phyloP scores from a whole-genome alignment of 2,113 vertebrate species.

The Gorsachius goisagi region DNA sequence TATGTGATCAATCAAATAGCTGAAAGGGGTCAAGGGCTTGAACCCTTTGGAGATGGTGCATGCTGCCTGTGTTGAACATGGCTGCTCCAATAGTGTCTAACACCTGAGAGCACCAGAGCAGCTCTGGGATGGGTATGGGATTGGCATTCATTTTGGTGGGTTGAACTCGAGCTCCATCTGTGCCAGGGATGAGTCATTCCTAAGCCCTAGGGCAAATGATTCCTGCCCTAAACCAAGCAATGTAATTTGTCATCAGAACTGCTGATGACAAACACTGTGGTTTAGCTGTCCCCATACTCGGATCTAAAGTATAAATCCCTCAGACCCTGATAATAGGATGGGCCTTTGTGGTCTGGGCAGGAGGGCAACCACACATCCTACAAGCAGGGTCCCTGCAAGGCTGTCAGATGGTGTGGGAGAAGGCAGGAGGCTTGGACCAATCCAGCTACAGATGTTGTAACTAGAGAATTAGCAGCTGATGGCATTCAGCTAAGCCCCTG shows the following conservation, averaged over 20 bases:
- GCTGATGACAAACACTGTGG: background rate
- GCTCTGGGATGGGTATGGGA: background rate
- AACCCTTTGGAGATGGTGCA: background rate
- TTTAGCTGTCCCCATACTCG: background rate
- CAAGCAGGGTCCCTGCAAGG: background rate
- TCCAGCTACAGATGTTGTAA: background rate
- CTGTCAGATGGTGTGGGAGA: background rate
- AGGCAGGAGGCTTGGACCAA: background rate
- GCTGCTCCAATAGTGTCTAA: background rate
- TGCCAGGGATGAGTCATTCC: background rate
- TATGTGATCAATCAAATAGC: background rate
- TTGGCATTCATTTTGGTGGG: background rate
- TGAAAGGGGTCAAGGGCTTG: background rate
- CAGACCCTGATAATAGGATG: background rate
- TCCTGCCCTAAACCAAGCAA: background rate
- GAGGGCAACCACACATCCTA: background rate
- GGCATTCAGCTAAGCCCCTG: background rate
- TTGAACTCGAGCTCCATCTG: background rate
- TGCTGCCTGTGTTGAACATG: background rate
- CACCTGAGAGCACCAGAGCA: background rate
- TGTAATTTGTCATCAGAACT: background rate
- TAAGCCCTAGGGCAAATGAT: background rate
- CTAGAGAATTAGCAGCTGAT: background rate
- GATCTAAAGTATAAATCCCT: background rate
- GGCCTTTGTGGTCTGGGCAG: background rate